phyloP scores from a whole-genome alignment of 2,113 vertebrate genomes.

The Actenoides hombroni region DNA sequence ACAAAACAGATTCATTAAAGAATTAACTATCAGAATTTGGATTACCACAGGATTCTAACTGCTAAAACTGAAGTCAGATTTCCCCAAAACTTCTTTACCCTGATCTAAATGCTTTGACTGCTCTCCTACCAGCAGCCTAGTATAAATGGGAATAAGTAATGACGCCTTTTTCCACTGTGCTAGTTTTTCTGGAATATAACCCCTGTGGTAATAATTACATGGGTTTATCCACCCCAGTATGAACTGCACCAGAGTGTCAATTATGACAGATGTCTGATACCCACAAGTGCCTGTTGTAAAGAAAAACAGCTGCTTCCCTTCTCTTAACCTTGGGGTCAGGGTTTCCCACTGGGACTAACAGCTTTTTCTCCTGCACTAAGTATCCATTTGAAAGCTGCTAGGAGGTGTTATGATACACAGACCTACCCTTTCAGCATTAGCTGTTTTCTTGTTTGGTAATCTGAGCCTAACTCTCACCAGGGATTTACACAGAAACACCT shows the following conservation, averaged over 20 bases:
- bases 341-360: conserved; percentile 46
- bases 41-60: background rate
- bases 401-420: conserved; percentile 29
- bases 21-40: background rate
- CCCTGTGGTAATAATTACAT: conserved; percentile 57
- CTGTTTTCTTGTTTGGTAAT: background rate
- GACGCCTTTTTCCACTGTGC: conserved; percentile 8
- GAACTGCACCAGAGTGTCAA: conserved; percentile 52
- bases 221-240: conserved; percentile 32
- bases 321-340: conserved; percentile 29
- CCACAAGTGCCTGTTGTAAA: conserved; percentile 8
- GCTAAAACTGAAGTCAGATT: background rate
- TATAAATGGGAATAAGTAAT: conserved; percentile 32
- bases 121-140: background rate
- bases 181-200: conserved; percentile 37
- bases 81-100: background rate
- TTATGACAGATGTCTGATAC: conserved; percentile 43
- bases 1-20: background rate
- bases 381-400: conserved; percentile 26
- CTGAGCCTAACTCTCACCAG: background rate
- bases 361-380: conserved; percentile 8
- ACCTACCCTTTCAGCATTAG: background rate
- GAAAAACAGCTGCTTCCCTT: conserved; percentile 37
- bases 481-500: background rate
- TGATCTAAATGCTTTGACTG: background rate